Evolutionary conservation across 2,888 invertebrate species (phyloP).

Genomic region (Chymomyza procnemis): DNA sequence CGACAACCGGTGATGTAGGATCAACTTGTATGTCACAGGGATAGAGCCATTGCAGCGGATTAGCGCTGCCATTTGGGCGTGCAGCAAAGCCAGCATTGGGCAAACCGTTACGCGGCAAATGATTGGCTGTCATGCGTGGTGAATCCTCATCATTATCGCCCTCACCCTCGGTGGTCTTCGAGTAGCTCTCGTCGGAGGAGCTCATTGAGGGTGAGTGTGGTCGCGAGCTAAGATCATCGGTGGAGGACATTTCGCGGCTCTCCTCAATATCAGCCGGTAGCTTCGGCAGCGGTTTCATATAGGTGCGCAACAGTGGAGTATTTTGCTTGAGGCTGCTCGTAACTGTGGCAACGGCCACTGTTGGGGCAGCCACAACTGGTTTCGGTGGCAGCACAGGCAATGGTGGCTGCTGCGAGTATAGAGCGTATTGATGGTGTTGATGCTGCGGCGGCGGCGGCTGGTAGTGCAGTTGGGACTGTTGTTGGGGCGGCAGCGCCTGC

Average conservation of each 20-base stretch:
- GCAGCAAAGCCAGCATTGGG: background rate
- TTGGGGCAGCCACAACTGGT: constrained; percentile 63
- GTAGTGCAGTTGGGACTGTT: constrained; percentile 53
- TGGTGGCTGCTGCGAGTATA: constrained; percentile 73
- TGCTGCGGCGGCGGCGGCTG: constrained; percentile 47
- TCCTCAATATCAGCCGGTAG: constrained; percentile 80
- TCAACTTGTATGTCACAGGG: constrained; percentile 83
- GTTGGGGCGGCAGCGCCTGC: constrained; percentile 72
- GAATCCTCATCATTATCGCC: constrained; percentile 79
- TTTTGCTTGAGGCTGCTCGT: constrained; percentile 67
- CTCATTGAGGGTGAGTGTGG: constrained; percentile 90
- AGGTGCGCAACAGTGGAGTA: constrained; percentile 77
- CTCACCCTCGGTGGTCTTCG: constrained; percentile 87
- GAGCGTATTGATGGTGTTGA: constrained; percentile 63
- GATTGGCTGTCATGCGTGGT: constrained; percentile 64
- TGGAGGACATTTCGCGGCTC: constrained; percentile 82
- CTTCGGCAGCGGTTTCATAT: constrained; percentile 82
- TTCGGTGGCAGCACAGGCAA: constrained; percentile 78
- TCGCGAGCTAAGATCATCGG: constrained; percentile 89
- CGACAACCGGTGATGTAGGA: constrained; percentile 76
- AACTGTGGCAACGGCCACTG: constrained; percentile 27
- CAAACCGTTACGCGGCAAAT: constrained; percentile 60
- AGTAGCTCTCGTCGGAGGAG: constrained; percentile 91
- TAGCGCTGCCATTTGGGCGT: constrained; percentile 49
- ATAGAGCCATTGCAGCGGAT: constrained; percentile 82